Evolutionary conservation across 2,797 vertebrate species (phyloP), one percentile per base, ranked within the genome.

Genomic region (Oceanodroma leucorhoa): DNA sequence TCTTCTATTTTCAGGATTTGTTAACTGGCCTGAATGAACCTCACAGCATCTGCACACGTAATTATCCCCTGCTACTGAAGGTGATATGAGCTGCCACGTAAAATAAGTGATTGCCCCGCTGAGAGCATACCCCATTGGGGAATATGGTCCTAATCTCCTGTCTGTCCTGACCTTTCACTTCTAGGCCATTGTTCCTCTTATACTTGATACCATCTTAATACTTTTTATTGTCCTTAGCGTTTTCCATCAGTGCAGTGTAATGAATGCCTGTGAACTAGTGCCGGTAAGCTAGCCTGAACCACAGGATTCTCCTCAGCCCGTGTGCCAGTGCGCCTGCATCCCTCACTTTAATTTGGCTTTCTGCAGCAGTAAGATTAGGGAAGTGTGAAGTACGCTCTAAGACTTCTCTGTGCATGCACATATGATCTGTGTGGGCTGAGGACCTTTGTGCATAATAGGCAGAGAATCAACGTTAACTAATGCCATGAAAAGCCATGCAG

Each of bases 341-440:
- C 38, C 51, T 84, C 50, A 30, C n/a, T 55, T 43, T 3, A 16
- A 23, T 64, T n/a, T 86, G n/a, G 3, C 48, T 83, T 92, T 55
- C 55, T 57, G 34, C 58, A 77, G 43, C 51, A 46, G 78, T 10
- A 45, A 53, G 22, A 57, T 54, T 64, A 67, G 64, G 48, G 34
- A 72, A 66, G 13, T 6, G 17, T 0, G 0, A 57, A 61, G 13
- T 30, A 22, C 1, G 0, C 5, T 18, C 20, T 11, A 22, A 62
- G 50, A 8, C 6, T 6, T 57, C 32, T 84, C 64, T 77, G 29
- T 48, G 32, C 17, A 2, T 21, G 60, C 58, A 24, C 32, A 10
- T 62, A 26, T 62, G n/a, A 66, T 30, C 29, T 57, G 10, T 61
- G 11, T 22, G 72, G 53, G 30, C 66, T 70, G 62, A 62, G 22